Percentiles rank a stretch among this genome's conserved stretches.
Conservation (phyloP, 2,113 vertebrate genomes). For the Centrocercus urophasianus region DNA sequence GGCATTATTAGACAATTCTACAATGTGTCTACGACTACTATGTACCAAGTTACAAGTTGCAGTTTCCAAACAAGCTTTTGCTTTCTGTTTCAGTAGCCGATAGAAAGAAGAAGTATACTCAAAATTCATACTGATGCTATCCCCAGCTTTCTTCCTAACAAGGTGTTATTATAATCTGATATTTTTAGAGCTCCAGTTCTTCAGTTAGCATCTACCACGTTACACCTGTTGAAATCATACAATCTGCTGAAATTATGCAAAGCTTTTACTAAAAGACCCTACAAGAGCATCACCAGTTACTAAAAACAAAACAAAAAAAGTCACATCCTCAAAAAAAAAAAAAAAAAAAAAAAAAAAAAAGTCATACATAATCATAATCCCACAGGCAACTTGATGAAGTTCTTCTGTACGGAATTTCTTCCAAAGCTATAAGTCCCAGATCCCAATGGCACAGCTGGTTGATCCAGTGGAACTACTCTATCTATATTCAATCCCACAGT, state of each 20-base stretch:
- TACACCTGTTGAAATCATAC: not conserved
- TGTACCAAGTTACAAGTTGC: not conserved
- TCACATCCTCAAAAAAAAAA: not conserved
- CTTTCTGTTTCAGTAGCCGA: not conserved
- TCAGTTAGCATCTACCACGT: not conserved
- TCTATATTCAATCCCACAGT: not conserved
- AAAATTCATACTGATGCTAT: not conserved
- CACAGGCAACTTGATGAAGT: not conserved
- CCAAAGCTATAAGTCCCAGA: not conserved
- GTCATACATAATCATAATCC: not conserved
- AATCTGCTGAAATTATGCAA: not conserved
- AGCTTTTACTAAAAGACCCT: not conserved
- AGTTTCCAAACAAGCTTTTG: not conserved
- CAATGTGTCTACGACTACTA: not conserved
- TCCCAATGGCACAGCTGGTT: rapidly evolving
- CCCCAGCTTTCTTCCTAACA: not conserved
- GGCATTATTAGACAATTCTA: not conserved
- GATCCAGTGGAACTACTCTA: not conserved
- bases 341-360: not conserved
- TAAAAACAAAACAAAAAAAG: too few species aligned
- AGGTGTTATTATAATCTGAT: not conserved
- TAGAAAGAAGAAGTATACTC: not conserved
- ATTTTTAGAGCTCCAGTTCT: not conserved
- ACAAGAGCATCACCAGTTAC: not conserved
- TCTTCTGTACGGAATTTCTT: not conserved